These are phyloP conservation scores for Cyanistes caeruleus DNA, from an alignment of 2,113 vertebrate species.

Conservation along the genomic window DNA sequence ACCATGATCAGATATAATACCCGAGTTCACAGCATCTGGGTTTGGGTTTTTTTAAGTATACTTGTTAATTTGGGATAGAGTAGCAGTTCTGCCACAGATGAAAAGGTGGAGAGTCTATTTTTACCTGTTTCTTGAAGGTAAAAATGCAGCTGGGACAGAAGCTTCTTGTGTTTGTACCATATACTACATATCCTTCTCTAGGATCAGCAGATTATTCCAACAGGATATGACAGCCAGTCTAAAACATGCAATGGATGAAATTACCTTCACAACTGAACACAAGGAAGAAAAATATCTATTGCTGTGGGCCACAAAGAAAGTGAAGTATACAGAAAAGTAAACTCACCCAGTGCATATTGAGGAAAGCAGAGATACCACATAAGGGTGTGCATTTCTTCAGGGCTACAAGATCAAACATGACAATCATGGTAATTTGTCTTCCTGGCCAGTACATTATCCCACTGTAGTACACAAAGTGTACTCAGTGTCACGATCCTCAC, in stretches of 20 bases:
- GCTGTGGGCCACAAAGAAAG: background rate
- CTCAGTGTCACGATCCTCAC: background rate
- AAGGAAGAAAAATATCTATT: background rate
- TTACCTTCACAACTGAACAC: background rate
- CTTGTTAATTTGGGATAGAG: background rate
- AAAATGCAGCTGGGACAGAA: background rate
- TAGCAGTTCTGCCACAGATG: background rate
- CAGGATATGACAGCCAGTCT: background rate
- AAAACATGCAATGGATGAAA: background rate
- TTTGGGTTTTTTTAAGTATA: background rate
- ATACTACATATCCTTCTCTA: background rate
- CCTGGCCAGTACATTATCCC: background rate
- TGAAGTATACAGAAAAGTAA: background rate
- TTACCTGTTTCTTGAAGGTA: background rate
- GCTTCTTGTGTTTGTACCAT: background rate
- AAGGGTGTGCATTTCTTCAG: background rate
- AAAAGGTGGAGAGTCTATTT: background rate
- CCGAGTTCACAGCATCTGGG: background rate
- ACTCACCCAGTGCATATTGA: background rate
- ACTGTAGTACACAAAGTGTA: background rate
- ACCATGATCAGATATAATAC: background rate
- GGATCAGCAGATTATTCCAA: background rate
- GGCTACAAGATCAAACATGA: background rate
- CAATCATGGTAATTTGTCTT: background rate
- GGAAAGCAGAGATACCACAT: background rate